Base-by-base conservation (phyloP, 2,888 invertebrate genomes). In the Agrochola circellaris region DNA sequence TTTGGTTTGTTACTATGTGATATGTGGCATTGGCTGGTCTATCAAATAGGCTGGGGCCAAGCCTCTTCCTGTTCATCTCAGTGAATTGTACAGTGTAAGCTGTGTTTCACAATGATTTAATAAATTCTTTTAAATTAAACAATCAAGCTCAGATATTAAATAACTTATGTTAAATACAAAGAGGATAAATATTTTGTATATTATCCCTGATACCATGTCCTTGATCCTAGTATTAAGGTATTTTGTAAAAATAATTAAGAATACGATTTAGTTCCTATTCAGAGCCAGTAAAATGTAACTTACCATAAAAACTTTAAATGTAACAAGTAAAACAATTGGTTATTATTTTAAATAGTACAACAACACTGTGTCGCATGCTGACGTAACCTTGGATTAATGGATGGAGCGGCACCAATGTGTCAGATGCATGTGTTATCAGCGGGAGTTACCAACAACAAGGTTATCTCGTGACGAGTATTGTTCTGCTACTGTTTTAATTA, bases 311-410 rank as follows among this genome's bases (percentile, higher is more conserved):
- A 48, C 17, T 6, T n/a, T 20, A 1, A 62, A 34, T 48, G 8
- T 38, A 71, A 54, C 34, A 4, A 48, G 15, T 71, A 30, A 23
- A 71, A 73, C 71, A 82, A 73, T 71, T 69, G 61, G 38, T 80
- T 73, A 84, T 70, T 74, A 70, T 58, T 74, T 58, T 34, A 64
- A 84, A 71, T n/a, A 65, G 60, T 81, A 71, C 73, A 84, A 65
- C 65, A 26, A 61, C 64, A 74, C 56, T 77, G 67, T 79, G 66
- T 42, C 61, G 67, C 70, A 73, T 73, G 58, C 45, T 75, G 65
- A 74, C 20, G 48, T 76, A 86, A 87, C 90, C 91, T 90, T 90
- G 90, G 79, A 87, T 87, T 89, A 88, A 88, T 86, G 84, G 78
- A 77, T 81, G 72, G 69, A 77, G 73, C 34, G 69, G 74, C 86